Conservation (phyloP, 2,888 invertebrate genomes). For the Phorcus lineatus region DNA sequence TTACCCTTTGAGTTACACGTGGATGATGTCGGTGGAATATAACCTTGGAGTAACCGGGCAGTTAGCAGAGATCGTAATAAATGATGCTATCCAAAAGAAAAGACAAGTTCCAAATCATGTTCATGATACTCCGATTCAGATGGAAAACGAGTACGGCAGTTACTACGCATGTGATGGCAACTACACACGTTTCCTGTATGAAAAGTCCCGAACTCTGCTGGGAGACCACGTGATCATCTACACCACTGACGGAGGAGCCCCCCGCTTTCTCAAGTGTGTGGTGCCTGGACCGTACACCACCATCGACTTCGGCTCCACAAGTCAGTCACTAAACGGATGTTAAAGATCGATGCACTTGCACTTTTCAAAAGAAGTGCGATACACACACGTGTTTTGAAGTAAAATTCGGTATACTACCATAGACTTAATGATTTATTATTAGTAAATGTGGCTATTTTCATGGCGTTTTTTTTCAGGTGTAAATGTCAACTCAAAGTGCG, state of each 20-base stretch:
- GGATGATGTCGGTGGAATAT: too few species aligned
- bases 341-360: too few species aligned
- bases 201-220: constrained; percentile 80
- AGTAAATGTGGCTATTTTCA: too few species aligned
- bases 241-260: constrained; percentile 86
- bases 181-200: constrained; percentile 83
- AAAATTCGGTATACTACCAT: too few species aligned
- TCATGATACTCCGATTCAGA: constrained; percentile 66
- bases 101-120: too few species aligned
- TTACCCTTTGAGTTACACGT: too few species aligned
- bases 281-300: constrained; percentile 85
- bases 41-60: too few species aligned
- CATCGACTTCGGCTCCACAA: constrained; percentile 79
- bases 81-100: too few species aligned
- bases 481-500: too few species aligned
- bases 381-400: too few species aligned
- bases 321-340: constrained; percentile 45
- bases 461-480: too few species aligned
- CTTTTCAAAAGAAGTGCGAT: background rate
- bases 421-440: background rate
- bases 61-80: too few species aligned
- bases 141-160: constrained; percentile 96
- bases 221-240: constrained; percentile 85
- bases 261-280: constrained; percentile 79
- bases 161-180: constrained; percentile 83